These are phyloP conservation scores for Vanessa cardui DNA, from an alignment of 2,888 invertebrate species.

Conservation along the genomic window DNA sequence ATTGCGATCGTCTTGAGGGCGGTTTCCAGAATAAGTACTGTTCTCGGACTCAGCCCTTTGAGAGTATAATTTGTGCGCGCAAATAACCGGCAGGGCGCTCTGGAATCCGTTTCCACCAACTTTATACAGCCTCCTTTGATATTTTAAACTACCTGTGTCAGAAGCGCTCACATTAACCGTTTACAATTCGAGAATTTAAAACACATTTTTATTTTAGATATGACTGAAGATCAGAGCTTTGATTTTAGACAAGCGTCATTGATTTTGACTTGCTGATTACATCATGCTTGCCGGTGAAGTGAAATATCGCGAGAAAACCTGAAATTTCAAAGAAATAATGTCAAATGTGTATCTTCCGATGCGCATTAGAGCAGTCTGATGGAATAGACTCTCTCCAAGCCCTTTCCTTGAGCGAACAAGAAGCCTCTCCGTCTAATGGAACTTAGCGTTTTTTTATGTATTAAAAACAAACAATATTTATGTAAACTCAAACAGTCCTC, in stretches of 20 bases:
- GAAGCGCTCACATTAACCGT: conserved; percentile 15
- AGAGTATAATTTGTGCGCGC: conserved; percentile 65
- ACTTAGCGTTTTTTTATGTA: no score
- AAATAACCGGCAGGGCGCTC: conserved; percentile 55
- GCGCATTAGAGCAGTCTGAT: no score
- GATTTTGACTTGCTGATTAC: no score
- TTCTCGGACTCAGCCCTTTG: conserved; percentile 44
- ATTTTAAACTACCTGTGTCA: conserved; percentile 33
- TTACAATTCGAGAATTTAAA: conserved; percentile 13
- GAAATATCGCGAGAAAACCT: no score
- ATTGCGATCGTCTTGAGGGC: conserved; percentile 37
- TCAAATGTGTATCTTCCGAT: no score
- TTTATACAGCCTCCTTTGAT: conserved; percentile 29
- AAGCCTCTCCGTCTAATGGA: no score
- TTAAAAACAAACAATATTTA: not conserved
- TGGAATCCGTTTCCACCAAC: conserved; percentile 15
- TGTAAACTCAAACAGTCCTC: not conserved
- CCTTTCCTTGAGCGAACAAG: no score
- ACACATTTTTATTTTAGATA: not conserved
- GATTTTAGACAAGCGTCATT: no score
- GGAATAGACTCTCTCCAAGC: no score
- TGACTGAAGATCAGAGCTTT: no score
- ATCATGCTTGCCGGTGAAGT: no score
- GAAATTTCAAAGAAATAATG: no score
- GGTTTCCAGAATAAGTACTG: conserved; percentile 52